Evolutionary conservation across 2,888 invertebrate genomes (phyloP).

Genomic region (Tholera decimalis): DNA sequence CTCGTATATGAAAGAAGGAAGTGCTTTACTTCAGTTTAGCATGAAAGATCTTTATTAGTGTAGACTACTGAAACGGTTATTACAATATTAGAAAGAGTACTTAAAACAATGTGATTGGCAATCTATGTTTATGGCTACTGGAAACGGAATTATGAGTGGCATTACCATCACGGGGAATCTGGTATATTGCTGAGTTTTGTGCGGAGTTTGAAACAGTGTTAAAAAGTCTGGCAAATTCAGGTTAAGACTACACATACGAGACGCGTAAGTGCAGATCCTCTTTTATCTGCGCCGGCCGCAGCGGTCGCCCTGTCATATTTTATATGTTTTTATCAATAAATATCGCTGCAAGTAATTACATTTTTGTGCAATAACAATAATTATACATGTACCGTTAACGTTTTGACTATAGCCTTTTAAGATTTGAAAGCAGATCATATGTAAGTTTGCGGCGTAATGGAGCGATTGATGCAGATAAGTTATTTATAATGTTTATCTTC

Average conservation of each 20-base stretch:
- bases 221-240: conserved; percentile 14
- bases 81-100: conserved; percentile 1
- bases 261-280: conserved; percentile 89
- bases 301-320: conserved; percentile 83
- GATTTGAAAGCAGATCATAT: conserved; percentile 55
- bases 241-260: conserved; percentile 78
- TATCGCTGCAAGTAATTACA: conserved; percentile 74
- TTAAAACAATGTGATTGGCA: conserved; percentile 8
- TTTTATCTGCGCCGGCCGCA: conserved; percentile 85
- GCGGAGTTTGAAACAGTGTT: neutral
- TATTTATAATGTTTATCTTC: conserved; percentile 41
- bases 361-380: conserved; percentile 73
- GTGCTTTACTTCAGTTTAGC: neutral
- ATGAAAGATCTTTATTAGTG: conserved; percentile 20
- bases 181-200: neutral
- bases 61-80: conserved; percentile 7
- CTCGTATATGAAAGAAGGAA: conserved; percentile 28
- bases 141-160: neutral
- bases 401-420: conserved; percentile 60
- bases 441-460: conserved; percentile 34
- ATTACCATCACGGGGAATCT: neutral
- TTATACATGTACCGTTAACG: conserved; percentile 67
- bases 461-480: conserved; percentile 46
- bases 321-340: conserved; percentile 86
- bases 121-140: neutral